Conservation (phyloP, 2,113 vertebrate species). For the Lagenorhynchus albirostris region DNA sequence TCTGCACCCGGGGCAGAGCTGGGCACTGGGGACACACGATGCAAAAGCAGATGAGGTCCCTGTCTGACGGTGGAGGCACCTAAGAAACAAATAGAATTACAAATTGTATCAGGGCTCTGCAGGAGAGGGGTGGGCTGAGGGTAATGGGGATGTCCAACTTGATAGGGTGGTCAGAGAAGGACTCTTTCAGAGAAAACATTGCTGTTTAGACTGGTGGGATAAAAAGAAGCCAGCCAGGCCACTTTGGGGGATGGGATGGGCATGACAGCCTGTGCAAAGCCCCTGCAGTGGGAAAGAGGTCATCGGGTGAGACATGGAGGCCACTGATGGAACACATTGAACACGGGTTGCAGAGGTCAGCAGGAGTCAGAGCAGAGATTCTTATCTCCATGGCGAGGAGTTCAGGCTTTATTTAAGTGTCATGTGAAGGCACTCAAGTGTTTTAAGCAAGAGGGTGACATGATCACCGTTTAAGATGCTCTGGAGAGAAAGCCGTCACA, state of each 20-base stretch:
- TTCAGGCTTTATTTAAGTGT: background rate
- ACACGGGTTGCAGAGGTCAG: background rate
- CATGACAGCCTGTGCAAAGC: background rate
- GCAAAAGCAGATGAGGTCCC: background rate
- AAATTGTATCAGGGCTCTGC: background rate
- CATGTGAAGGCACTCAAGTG: background rate
- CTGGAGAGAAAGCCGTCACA: background rate
- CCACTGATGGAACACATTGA: background rate
- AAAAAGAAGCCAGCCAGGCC: background rate
- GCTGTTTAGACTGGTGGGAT: background rate
- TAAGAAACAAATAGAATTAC: background rate
- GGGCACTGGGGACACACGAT: rapidly evolving
- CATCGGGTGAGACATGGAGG: background rate
- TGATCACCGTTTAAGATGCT: background rate
- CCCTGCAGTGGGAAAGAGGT: background rate
- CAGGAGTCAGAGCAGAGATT: background rate
- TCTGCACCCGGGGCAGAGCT: background rate
- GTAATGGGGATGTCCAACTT: rapidly evolving
- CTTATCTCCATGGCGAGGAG: background rate
- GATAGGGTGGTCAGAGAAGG: background rate
- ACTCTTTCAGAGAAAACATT: background rate
- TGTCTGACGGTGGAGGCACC: background rate
- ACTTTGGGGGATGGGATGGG: background rate
- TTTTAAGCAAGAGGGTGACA: background rate
- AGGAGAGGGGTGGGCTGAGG: background rate